phyloP scores from a whole-genome alignment of 1,140 invertebrate species.

The Anastrepha ludens region DNA sequence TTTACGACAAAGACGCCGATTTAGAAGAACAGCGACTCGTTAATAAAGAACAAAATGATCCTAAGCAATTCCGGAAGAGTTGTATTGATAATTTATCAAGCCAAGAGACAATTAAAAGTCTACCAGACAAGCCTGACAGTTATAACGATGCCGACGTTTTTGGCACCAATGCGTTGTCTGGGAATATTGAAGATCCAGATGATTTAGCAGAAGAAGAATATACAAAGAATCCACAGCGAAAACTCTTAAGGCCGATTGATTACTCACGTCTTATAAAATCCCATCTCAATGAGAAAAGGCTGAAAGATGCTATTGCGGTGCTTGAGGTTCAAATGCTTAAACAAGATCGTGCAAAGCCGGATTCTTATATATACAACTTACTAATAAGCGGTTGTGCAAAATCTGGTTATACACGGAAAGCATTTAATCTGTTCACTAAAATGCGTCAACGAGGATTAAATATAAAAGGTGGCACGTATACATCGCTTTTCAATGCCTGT shows the following conservation, averaged over 20 bases:
- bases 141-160: slow-evolving; percentile 54
- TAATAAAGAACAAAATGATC: slow-evolving; percentile 55
- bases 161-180: slow-evolving; percentile 21
- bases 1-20: slow-evolving; percentile 66
- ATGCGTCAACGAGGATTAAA: slow-evolving; percentile 85
- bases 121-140: background rate
- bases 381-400: slow-evolving; percentile 86
- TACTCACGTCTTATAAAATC: slow-evolving; percentile 83
- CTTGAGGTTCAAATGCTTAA: slow-evolving; percentile 84
- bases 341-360: slow-evolving; percentile 85
- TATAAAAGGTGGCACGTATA: slow-evolving; percentile 83
- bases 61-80: background rate
- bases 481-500: slow-evolving; percentile 91
- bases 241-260: slow-evolving; percentile 77
- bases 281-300: slow-evolving; percentile 78
- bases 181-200: slow-evolving; percentile 2
- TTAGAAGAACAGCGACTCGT: slow-evolving; percentile 61
- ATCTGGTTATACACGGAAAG: slow-evolving; percentile 88
- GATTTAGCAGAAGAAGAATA: slow-evolving; percentile 78
- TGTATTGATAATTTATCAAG: background rate
- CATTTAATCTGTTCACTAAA: slow-evolving; percentile 86
- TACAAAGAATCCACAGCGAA: slow-evolving; percentile 72
- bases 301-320: slow-evolving; percentile 84
- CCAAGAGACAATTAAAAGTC: background rate
- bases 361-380: slow-evolving; percentile 86